Evolutionary conservation across 92 coral and sea anemone genomes (phyloP).

Genomic region (Phenganax marumi): DNA sequence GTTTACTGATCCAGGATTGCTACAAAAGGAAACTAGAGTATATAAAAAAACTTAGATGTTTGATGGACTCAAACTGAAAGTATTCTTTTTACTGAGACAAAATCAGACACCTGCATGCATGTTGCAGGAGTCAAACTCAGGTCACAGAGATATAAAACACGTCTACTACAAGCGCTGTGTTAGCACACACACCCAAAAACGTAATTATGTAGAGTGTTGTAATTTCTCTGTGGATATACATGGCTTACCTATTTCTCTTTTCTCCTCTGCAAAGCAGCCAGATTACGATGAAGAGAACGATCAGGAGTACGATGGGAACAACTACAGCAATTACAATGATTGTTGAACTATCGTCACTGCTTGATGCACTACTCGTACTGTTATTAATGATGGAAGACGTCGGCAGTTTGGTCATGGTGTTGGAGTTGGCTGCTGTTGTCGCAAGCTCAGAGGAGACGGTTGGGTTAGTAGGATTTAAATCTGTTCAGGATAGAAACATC

Average conservation of each 20-base stretch:
- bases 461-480: background rate
- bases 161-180: too few species aligned
- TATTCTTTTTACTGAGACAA: too few species aligned
- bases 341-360: background rate
- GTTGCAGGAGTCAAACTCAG: too few species aligned
- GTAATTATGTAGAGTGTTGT: too few species aligned
- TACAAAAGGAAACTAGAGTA: too few species aligned
- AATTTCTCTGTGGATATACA: background rate
- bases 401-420: background rate
- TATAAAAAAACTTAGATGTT: too few species aligned
- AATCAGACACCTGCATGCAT: too few species aligned
- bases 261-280: background rate
- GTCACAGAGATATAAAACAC: too few species aligned
- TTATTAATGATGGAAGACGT: background rate
- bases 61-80: too few species aligned
- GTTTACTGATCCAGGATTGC: too few species aligned
- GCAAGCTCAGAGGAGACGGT: background rate
- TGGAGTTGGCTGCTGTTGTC: background rate
- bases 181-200: too few species aligned
- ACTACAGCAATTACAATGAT: background rate
- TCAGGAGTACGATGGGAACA: background rate
- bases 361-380: background rate
- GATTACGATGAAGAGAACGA: background rate
- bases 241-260: conserved; percentile 1
- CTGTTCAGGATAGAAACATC: background rate